Evolutionary conservation across 2,888 invertebrate species (phyloP), one percentile per base, ranked within the genome.

Genomic region (Perizoma flavofasciatum): DNA sequence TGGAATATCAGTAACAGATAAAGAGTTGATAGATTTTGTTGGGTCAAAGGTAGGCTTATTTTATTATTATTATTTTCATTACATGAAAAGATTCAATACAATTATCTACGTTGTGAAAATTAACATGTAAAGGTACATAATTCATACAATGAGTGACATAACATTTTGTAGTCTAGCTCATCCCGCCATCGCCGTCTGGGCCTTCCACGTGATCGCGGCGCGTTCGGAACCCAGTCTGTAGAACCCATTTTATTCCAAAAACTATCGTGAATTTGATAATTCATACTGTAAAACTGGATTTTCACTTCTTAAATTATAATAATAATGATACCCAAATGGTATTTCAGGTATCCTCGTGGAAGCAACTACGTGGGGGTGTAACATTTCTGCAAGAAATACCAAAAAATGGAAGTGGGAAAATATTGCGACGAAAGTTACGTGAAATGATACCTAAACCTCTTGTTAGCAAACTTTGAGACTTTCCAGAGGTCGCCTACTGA

Each of bases 401-500:
- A 39, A 96, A 95, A 83, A 95, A 94, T 69, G 87, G 94, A 0
- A 95, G 95, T 67, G 96, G 96, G 8, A 97, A 97, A 89, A 96
- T 96, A 74, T 85, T 96, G 41, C 88, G 96, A 59, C 91, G 95
- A 66, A 74, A 88, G 66, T 79, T 94, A 48, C 86, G 89, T 8
- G 74, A 80, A 48, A 68, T 74, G 49, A 45, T 86, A 39, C 55
- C 63, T 34, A 79, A 57, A 35, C 50, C 64, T 22, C 33, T 51
- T n/a, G 5, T 9, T 22, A 68, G 70, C 54, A 67, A 70, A 58
- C 67, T 69, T n/a, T 68, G 48, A 63, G 22, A 52, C 41, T 41
- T 8, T 37, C 9, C 41, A n/a, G 4, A 50, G 41, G 10, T 22
- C 22, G 3, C 22, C 22, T 22, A 22, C 22, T 22, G 22, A 22